These are phyloP conservation scores for Carapus acus DNA, from an alignment of 2,797 vertebrate species.

Conservation along the genomic window DNA sequence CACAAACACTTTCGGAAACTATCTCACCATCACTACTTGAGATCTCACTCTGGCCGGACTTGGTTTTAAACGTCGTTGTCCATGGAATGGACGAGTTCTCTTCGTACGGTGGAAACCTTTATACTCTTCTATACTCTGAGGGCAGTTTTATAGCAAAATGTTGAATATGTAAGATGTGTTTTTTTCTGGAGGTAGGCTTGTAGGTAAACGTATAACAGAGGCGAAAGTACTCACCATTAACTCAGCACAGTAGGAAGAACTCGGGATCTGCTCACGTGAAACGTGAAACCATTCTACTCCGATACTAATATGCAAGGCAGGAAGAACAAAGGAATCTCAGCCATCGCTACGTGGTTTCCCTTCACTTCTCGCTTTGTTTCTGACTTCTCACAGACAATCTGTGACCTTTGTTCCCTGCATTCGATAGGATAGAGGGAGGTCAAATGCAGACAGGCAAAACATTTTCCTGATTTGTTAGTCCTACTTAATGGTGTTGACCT, in stretches of 20 bases:
- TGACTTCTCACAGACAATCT: slow-evolving; percentile 19
- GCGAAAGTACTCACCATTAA: slow-evolving; percentile 35
- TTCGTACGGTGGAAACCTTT: slow-evolving; percentile 52
- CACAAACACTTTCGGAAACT: slow-evolving; percentile 45
- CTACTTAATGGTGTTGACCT: slow-evolving; percentile 27
- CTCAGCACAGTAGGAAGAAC: slow-evolving; percentile 52
- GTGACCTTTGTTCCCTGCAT: slow-evolving; percentile 43
- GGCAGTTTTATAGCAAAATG: slow-evolving; percentile 46
- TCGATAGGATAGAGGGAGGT: slow-evolving; percentile 20
- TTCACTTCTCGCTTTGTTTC: slow-evolving; percentile 46
- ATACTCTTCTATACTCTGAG: slow-evolving; percentile 48
- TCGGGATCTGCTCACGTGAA: slow-evolving; percentile 45
- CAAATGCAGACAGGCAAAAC: slow-evolving; percentile 34
- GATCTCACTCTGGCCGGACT: slow-evolving; percentile 44
- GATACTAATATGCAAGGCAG: slow-evolving; percentile 70
- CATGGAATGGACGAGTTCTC: slow-evolving; percentile 46
- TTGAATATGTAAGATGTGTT: slow-evolving; percentile 45
- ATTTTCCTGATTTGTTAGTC: slow-evolving; percentile 37
- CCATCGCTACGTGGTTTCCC: slow-evolving; percentile 64
- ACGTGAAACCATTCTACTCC: slow-evolving; percentile 45
- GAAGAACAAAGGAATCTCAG: slow-evolving; percentile 70
- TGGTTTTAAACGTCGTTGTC: slow-evolving; percentile 45
- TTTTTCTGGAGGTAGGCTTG: slow-evolving; percentile 53
- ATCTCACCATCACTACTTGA: slow-evolving; percentile 56
- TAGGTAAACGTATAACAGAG: slow-evolving; percentile 38